phyloP scores from a whole-genome alignment of 2,797 vertebrate genomes.

The Lepilemur ruficaudatus region DNA sequence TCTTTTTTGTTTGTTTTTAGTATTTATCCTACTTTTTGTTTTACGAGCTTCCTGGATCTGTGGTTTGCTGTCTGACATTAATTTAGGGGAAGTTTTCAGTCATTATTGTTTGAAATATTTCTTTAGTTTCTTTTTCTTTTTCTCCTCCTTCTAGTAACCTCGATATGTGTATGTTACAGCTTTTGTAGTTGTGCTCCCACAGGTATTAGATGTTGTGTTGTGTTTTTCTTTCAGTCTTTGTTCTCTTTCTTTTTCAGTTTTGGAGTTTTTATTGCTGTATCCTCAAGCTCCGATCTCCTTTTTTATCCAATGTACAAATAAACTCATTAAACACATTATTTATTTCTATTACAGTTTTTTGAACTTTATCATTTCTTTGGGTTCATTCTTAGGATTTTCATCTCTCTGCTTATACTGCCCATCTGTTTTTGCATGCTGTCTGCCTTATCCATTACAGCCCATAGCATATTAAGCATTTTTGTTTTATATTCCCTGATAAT shows the following conservation, averaged over 20 bases:
- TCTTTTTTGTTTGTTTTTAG: neutral
- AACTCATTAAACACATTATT: neutral
- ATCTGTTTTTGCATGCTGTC: neutral
- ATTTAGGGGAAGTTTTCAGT: neutral
- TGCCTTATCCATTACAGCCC: neutral
- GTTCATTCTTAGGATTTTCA: neutral
- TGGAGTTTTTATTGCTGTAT: neutral
- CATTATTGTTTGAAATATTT: neutral
- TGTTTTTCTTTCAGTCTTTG: neutral
- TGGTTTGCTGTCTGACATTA: neutral
- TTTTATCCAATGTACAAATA: neutral
- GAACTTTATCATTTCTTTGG: neutral
- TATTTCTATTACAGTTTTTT: neutral
- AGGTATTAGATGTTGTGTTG: neutral
- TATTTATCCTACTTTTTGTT: neutral
- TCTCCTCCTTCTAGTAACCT: neutral
- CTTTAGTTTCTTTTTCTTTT: neutral
- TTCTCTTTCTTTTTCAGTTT: neutral
- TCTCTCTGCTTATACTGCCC: neutral
- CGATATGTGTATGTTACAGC: neutral
- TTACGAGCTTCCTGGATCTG: neutral
- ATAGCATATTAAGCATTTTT: neutral
- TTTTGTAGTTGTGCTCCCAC: neutral
- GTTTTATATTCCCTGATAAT: neutral
- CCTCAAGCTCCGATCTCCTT: neutral